Base-by-base conservation (phyloP, 2,797 vertebrate species). In the Corythornis leucogaster region DNA sequence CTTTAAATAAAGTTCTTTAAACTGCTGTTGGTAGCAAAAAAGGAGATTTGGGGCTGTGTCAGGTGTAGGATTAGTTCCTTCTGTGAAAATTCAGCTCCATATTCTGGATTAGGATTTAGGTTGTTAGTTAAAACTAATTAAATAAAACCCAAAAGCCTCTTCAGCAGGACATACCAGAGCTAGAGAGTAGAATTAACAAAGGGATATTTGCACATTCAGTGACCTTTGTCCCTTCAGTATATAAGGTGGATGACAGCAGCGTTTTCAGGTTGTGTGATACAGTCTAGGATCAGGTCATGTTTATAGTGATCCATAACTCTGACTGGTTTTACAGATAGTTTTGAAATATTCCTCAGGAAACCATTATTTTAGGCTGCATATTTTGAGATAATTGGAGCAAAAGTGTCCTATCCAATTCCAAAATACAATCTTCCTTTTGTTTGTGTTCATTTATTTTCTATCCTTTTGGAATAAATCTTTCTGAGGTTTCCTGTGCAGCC, bases 1-100 rank as follows among this genome's bases (percentile, higher is more conserved):
- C 80, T 62, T 80, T 82, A 91, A 95, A 89, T 90, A 88, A 88
- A 88, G 30, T 82, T 80, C 63, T 54, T 84, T 88, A 92, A 90
- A 95, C n/a, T 93, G 91, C 87, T 94, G 80, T 80, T 1, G 3
- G 38, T 68, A 74, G 94, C 85, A 80, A 81, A 91, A 93, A 76
- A 67, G 12, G 50, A 82, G 78, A 93, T 95, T 17, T 50, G 61
- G 68, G 78, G 15, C 61, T 80, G 2, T 58, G 80, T 64, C 62
- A 58, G 76, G 68, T 85, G 57, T 71, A 35, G 75, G 91, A 82
- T 88, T 91, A 91, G 57, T 71, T 91, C 16, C 26, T 88, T 48
- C 51, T 77, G 61, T 61, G 67, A 91, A 91, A 86, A 92, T 50
- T 50, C 78, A 69, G 10, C 61, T 84, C 28, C 75, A 86, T 74